Base-by-base conservation (phyloP, 2,113 vertebrate genomes). In the Sinocyclocheilus rhinocerous region DNA sequence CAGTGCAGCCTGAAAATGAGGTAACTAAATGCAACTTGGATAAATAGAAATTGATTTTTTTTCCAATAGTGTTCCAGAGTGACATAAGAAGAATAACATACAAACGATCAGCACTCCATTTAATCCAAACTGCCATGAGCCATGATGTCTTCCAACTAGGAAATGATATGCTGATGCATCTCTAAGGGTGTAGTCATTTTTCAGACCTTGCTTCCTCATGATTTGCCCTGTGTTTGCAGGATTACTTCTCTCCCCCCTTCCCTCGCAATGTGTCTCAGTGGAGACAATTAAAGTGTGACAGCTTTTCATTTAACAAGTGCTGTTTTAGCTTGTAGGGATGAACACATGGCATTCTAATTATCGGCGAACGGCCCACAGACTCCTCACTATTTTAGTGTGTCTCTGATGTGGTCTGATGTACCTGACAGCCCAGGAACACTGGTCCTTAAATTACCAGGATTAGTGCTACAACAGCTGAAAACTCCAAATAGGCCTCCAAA, bases 241-340 rank as follows among this genome's bases (percentile, higher is more conserved):
- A 91, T 81, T 85, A 72, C 88, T 80, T 63, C 87, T 81, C 70
- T 55, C 1, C 42, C 52, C 39, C 83, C 61, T 83, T 33, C 87
- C 83, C 83, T 8, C 42, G 87, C 76, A 24, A 85, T 81, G 86
- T 89, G 89, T 90, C 92, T 93, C 93, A 88, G 93, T 24, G 88
- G 93, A 93, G 92, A 93, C 92, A 94, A 94, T 94, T 94, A 95
- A 91, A 92, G 89, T 90, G 90, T 94, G 95, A 93, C 93, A 95
- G 93, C 91, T 90, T 91, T 91, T 94, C 92, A 93, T 93, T 93
- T 93, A 93, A 92, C 92, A 93, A 91, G 89, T 88, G 87, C 89
- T 85, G 88, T 91, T 93, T 93, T 93, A 93, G 92, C 92, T 93
- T 90, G 86, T 92, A 88, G 93, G 93, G 88, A 93, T 85, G 91